A percentile compares a stretch with the other conserved stretches of the same genome.
phyloP scores from a whole-genome alignment of 1,140 invertebrate genomes.

The Drosophila lacertosa region DNA sequence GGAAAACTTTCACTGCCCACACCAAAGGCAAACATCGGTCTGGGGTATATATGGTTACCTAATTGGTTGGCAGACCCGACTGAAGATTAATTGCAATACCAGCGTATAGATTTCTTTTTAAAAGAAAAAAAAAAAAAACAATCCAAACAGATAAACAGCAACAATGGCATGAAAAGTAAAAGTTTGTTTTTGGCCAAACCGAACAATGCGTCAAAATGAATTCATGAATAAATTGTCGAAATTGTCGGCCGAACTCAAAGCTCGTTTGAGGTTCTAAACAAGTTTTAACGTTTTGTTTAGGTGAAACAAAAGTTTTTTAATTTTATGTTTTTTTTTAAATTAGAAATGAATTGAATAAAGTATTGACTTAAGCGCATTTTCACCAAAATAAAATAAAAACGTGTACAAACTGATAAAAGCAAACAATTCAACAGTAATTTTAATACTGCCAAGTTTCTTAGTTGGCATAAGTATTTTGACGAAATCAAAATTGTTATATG shows the following conservation, averaged over 20 bases:
- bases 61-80: slow-evolving; percentile 53
- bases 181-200: slow-evolving; percentile 61
- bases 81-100: slow-evolving; percentile 73
- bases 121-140: neutral
- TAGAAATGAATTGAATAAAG: slow-evolving; percentile 7
- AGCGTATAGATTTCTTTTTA: slow-evolving; percentile 58
- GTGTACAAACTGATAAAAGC: too few relatives aligned
- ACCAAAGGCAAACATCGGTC: slow-evolving; percentile 9
- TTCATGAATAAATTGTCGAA: slow-evolving; percentile 70
- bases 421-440: neutral
- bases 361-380: neutral
- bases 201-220: slow-evolving; percentile 65
- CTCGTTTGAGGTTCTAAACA: slow-evolving; percentile 64
- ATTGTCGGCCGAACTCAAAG: slow-evolving; percentile 1
- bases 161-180: slow-evolving; percentile 69
- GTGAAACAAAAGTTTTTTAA: slow-evolving; percentile 10
- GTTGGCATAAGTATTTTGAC: too few relatives aligned
- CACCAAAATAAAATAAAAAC: neutral
- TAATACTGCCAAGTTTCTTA: neutral
- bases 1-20: slow-evolving; percentile 63
- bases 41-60: slow-evolving; percentile 54
- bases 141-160: slow-evolving; percentile 23
- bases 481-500: too few relatives aligned
- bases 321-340: slow-evolving; percentile 26
- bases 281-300: slow-evolving; percentile 47